A percentile compares a stretch with the other conserved stretches of the same genome.
These are phyloP conservation scores for Turdus rufiventris DNA, from an alignment of 2,113 vertebrate species.

Conservation along the genomic window DNA sequence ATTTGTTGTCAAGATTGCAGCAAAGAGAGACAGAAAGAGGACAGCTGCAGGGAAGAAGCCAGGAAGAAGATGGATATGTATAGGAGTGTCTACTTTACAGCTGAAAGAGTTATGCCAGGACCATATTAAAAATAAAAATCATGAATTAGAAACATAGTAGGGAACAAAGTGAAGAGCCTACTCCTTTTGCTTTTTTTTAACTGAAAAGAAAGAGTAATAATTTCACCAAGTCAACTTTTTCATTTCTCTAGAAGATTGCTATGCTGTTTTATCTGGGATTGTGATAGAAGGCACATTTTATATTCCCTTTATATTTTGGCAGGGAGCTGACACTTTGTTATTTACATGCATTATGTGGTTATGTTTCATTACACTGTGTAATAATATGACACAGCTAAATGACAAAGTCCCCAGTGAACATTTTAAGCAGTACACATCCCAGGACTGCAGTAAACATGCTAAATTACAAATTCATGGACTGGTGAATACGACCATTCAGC, in stretches of 20 bases:
- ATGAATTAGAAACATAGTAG: background rate
- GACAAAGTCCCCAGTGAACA: conserved; percentile 29
- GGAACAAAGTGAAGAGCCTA: background rate
- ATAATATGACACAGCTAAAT: conserved; percentile 44
- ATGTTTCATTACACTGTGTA: conserved; percentile 54
- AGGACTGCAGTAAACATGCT: background rate
- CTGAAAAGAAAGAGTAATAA: background rate
- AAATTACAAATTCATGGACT: conserved; percentile 32
- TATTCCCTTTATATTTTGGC: conserved; percentile 24
- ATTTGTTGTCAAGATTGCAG: background rate
- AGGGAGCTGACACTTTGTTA: conserved; percentile 39
- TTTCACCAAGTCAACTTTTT: background rate
- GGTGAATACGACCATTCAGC: background rate
- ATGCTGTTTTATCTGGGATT: conserved; percentile 1
- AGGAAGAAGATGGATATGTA: background rate
- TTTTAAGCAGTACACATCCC: background rate
- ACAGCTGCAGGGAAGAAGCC: background rate
- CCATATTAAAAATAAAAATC: background rate
- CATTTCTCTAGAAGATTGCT: background rate
- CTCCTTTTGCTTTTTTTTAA: background rate
- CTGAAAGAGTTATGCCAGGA: background rate
- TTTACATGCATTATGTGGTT: conserved; percentile 42
- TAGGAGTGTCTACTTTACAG: background rate
- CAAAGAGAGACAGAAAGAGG: background rate
- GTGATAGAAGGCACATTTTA: background rate